Evolutionary conservation across 2,888 invertebrate species (phyloP), one percentile per base, ranked within the genome.

Genomic region (Brenthis ino): DNA sequence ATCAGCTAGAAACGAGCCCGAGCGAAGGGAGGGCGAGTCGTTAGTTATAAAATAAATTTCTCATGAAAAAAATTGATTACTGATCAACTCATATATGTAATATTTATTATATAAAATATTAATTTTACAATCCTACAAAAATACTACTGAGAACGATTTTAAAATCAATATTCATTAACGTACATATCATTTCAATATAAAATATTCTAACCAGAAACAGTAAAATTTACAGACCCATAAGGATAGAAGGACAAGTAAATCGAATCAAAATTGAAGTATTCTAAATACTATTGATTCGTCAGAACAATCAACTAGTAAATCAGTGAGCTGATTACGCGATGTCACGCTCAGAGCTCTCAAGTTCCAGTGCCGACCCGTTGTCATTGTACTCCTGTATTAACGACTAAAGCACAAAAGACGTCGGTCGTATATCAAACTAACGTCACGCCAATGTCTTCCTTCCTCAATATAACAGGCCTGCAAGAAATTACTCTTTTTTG

Each of bases 371-470:
- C 86, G 83, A 80, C 77, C 70, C 79, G 53, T 58, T 61, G 53
- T 65, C 90, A 90, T 92, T 91, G 91, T 91, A 84, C 78, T 80
- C 83, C 76, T 80, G 86, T 87, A 91, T 89, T 92, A 91, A 89
- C 90, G 90, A 86, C 83, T 82, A 82, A 84, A 87, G 84, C 88
- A 92, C 91, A 92, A 92, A 90, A 88, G 91, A 82, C 83, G 81
- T 78, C 80, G 87, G 84, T 90, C 92, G 83, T 93, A 91, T 90
- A 92, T 93, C 92, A 93, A 90, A 91, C 91, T 89, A 89, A 90
- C 90, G 91, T 91, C 92, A 90, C 87, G 88, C 86, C 86, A 85
- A 89, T 86, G 91, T 91, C 92, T 92, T 92, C 91, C 91, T 91
- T 91, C 91, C 91, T 89, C 84, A 83, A 74, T 79, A 79, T 85